phyloP scores from a whole-genome alignment of 2,797 vertebrate species.

The Synanceia verrucosa region DNA sequence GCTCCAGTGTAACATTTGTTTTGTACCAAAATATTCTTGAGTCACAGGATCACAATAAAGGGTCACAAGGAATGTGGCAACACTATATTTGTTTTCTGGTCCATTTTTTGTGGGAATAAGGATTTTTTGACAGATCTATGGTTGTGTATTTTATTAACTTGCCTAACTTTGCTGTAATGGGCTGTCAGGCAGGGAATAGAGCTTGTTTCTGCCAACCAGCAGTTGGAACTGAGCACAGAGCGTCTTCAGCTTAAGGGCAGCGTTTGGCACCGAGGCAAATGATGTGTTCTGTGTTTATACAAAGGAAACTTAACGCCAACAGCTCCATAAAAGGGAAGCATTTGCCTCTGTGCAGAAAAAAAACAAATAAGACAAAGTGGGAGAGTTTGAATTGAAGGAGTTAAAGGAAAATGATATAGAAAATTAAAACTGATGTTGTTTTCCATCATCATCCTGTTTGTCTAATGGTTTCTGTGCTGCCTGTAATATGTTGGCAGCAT shows the following conservation, averaged over 20 bases:
- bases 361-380: background rate
- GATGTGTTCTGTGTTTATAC: conserved; percentile 38
- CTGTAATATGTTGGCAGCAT: background rate
- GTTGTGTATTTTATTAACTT: background rate
- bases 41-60: conserved; percentile 66
- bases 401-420: background rate
- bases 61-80: conserved; percentile 28
- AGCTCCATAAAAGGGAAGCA: conserved; percentile 34
- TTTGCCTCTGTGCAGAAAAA: background rate
- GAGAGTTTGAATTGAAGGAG: conserved; percentile 5
- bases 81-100: background rate
- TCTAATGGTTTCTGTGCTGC: background rate
- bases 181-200: background rate
- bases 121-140: background rate
- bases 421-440: background rate
- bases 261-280: conserved; percentile 26
- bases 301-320: conserved; percentile 17
- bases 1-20: conserved; percentile 39
- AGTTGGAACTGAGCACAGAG: conserved; percentile 18
- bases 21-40: conserved; percentile 47
- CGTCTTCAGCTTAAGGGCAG: conserved; percentile 24
- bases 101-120: background rate
- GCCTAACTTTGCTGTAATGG: background rate
- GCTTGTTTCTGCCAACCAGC: conserved; percentile 14
- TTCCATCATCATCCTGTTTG: background rate